Conservation (phyloP, 2,888 invertebrate genomes). For the Troilus luridus region DNA sequence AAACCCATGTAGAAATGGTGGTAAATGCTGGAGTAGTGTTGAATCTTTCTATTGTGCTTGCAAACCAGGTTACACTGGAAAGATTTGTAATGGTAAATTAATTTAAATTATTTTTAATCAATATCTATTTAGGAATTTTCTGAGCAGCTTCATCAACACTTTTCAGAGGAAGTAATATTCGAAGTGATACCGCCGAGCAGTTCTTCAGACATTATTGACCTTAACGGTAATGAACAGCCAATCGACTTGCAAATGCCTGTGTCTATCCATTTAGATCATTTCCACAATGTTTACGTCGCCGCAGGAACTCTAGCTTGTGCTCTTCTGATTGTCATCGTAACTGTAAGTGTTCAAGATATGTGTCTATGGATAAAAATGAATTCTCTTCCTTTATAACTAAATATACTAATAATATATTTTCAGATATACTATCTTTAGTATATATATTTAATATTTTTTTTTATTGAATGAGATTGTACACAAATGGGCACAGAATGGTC, state of each 20-base stretch:
- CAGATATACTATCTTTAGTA: no score
- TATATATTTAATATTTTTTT: no score
- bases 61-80: conserved; percentile 83
- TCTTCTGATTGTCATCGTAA: conserved; percentile 80
- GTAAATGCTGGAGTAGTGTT: conserved; percentile 83
- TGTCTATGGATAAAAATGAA: not conserved
- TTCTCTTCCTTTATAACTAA: not conserved
- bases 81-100: conserved; percentile 81
- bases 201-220: conserved; percentile 64
- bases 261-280: conserved; percentile 75
- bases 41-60: conserved; percentile 86
- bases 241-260: conserved; percentile 68
- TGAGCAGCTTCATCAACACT: conserved; percentile 33
- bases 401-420: not conserved
- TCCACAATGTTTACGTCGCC: conserved; percentile 85
- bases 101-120: conserved; percentile 38
- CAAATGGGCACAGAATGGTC: no score
- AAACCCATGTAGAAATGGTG: conserved; percentile 82
- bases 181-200: conserved; percentile 71
- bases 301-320: conserved; percentile 83
- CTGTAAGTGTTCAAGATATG: conserved; percentile 71
- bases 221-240: conserved; percentile 64
- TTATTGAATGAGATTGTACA: no score
- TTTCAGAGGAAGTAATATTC: conserved; percentile 79
- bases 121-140: conserved; percentile 37